These are phyloP conservation scores for Merops nubicus DNA, from an alignment of 2,113 vertebrate species.

Conservation along the genomic window DNA sequence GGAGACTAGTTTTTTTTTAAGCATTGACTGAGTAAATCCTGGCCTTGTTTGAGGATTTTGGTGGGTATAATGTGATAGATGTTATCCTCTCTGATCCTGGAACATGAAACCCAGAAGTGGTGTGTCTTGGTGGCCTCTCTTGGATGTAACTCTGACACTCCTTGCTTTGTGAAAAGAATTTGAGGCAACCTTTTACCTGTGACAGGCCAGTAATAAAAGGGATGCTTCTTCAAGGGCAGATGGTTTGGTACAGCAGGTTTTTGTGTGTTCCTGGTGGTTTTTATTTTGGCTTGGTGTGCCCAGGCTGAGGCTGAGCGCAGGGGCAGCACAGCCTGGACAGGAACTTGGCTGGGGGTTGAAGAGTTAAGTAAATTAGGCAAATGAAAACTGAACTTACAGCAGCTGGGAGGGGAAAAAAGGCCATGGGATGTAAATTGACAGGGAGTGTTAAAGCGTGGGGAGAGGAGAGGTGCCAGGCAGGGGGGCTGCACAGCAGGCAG, in stretches of 20 bases:
- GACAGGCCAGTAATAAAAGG: background rate
- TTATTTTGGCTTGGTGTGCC: background rate
- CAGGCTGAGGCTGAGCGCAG: background rate
- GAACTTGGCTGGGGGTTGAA: too few relatives aligned
- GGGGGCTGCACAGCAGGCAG: background rate
- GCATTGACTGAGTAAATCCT: background rate
- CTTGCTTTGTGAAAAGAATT: background rate
- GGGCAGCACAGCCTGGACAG: background rate
- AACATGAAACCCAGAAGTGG: too few relatives aligned
- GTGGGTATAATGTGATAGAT: background rate
- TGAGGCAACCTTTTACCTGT: background rate
- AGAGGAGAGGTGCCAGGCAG: background rate
- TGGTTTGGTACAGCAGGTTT: background rate
- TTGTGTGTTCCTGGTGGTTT: background rate
- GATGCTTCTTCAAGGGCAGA: background rate
- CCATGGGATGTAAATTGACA: accelerated
- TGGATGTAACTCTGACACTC: background rate
- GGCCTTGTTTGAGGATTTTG: background rate
- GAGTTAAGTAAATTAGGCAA: background rate
- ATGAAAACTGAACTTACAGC: background rate
- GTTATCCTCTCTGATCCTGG: background rate
- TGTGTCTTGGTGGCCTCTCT: background rate
- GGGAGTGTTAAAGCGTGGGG: accelerated
- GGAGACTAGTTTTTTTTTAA: background rate
- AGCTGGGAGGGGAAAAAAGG: accelerated